Conservation (phyloP, 1,140 invertebrate genomes). For the Drosophila willistoni region DNA sequence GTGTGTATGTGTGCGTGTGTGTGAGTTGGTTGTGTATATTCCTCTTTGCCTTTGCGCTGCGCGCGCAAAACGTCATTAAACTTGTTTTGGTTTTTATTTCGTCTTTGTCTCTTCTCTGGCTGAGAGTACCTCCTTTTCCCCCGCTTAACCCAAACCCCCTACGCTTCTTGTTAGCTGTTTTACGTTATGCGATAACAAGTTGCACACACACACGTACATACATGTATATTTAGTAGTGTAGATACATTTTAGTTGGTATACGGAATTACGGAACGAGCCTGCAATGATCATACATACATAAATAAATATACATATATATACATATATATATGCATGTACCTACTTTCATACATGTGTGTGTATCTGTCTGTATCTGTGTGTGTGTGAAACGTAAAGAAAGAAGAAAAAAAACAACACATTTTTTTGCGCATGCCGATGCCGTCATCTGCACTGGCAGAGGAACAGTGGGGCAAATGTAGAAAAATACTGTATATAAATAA, state of each 20-base stretch:
- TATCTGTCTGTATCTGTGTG: background rate
- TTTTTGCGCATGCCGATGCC: constrained; percentile 70
- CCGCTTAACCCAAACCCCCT: no score
- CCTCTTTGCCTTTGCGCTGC: constrained; percentile 42
- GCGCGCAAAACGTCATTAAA: constrained; percentile 82
- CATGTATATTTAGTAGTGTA: constrained; percentile 41
- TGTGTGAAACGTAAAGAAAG: constrained; percentile 28
- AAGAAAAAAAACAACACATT: constrained; percentile 32
- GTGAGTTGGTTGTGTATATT: constrained; percentile 13
- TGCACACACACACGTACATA: constrained; percentile 57
- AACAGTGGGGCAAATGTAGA: constrained; percentile 20
- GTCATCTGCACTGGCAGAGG: constrained; percentile 59
- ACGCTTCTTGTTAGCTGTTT: constrained; percentile 47
- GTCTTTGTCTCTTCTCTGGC: constrained; percentile 27
- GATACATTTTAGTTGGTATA: constrained; percentile 63
- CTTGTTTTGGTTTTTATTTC: constrained; percentile 81
- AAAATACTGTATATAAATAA: background rate
- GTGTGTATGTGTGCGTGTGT: constrained; percentile 5
- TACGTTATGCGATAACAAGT: constrained; percentile 80
- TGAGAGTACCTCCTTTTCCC: background rate
- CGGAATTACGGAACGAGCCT: constrained; percentile 52
- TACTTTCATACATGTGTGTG: background rate
- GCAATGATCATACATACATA: constrained; percentile 47
- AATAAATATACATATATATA: constrained; percentile 28
- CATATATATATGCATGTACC: constrained; percentile 16